phyloP scores from a whole-genome alignment of 23 tunicate genomes.

The Styela plicata region DNA sequence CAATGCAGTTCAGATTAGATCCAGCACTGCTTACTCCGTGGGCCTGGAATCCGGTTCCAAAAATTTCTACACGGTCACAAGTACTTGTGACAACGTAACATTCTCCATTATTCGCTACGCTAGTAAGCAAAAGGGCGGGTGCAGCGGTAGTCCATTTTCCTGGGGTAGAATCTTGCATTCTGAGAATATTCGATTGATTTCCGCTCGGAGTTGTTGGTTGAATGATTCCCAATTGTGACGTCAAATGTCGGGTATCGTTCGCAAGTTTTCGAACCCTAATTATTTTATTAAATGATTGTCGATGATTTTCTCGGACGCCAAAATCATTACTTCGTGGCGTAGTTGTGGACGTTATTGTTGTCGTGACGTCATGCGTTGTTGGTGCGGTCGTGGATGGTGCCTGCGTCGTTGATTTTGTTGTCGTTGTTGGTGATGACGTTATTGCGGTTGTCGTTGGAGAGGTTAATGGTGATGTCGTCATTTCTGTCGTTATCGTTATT shows the following conservation, averaged over 20 bases:
- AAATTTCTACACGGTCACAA: background rate
- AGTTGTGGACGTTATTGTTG: background rate
- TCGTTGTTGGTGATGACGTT: background rate
- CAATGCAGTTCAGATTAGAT: background rate
- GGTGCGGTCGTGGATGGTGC: background rate
- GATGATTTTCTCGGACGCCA: background rate
- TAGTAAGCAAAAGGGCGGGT: background rate
- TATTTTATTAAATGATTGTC: background rate
- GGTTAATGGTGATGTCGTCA: background rate
- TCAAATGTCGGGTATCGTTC: background rate
- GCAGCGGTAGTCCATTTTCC: too few relatives aligned
- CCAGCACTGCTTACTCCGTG: background rate
- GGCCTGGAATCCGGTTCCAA: background rate
- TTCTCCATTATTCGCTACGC: conserved; percentile 2
- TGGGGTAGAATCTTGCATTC: too few relatives aligned
- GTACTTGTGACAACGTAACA: background rate
- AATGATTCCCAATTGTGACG: background rate
- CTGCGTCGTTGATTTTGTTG: background rate
- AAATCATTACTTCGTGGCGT: too few relatives aligned
- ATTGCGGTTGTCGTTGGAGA: background rate
- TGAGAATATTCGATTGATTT: too few relatives aligned
- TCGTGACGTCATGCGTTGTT: background rate
- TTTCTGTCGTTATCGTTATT: background rate
- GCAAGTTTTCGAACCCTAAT: background rate
- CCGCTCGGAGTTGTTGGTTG: too few relatives aligned